These are phyloP conservation scores for Drosophila recens DNA, from an alignment of 2,888 invertebrate genomes.

Conservation along the genomic window DNA sequence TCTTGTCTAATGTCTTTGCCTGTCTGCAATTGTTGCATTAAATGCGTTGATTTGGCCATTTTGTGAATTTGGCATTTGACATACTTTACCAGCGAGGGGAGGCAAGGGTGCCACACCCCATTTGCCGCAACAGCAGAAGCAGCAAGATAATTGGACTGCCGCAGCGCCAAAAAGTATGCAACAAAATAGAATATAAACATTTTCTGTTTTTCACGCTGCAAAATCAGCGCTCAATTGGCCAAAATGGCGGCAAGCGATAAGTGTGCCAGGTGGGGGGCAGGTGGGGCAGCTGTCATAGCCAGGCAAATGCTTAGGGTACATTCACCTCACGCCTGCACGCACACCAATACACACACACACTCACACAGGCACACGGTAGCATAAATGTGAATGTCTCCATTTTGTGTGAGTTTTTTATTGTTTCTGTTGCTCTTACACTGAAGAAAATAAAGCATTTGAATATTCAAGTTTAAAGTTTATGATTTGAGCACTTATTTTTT, in stretches of 20 bases:
- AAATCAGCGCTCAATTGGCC: conserved; percentile 39
- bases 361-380: conserved; percentile 11
- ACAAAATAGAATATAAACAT: background rate
- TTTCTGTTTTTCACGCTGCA: background rate
- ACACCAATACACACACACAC: conserved; percentile 17
- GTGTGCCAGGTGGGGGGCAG: background rate
- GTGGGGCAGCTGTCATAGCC: conserved; percentile 47
- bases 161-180: conserved; percentile 31
- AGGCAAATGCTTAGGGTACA: conserved; percentile 51
- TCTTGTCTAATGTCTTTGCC: conserved; percentile 29
- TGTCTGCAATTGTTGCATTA: conserved; percentile 3
- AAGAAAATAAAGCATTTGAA: too few relatives aligned
- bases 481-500: too few relatives aligned
- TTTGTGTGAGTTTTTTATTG: conserved; percentile 51
- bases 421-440: conserved; percentile 14
- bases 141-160: conserved; percentile 29
- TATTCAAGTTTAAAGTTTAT: too few relatives aligned
- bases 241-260: background rate
- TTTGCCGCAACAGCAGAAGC: background rate
- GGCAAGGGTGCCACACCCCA: conserved; percentile 11
- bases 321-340: conserved; percentile 54
- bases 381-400: conserved; percentile 58
- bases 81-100: conserved; percentile 2
- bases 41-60: conserved; percentile 60
- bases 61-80: conserved; percentile 12